Base-by-base conservation (phyloP, 2,797 vertebrate species). In the Eupleurogrammus muticus region DNA sequence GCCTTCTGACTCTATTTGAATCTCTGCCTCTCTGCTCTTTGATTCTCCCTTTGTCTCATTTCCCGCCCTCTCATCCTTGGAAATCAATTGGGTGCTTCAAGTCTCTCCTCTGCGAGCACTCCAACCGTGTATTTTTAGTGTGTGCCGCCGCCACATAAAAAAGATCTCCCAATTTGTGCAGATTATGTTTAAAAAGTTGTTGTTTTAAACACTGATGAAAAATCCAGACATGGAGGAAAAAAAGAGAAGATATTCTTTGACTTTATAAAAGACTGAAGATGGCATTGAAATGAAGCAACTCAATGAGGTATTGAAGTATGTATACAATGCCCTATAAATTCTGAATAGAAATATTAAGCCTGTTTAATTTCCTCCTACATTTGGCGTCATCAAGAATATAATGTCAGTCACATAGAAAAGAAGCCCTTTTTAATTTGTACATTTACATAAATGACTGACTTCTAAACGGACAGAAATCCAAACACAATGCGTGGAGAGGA, bases 1-100 rank as follows among this genome's bases (percentile, higher is more conserved):
- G 6, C 61, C 55, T 40, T 70, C 14, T 24, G 47, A 79, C 62
- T 85, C 67, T 63, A 57, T 85, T 79, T 70, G 58, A 74, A 60
- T 64, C 49, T 42, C 48, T 47, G 58, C 71, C 69, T 66, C 73
- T 51, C 35, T 47, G 1, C 70, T 34, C 61, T 56, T 65, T 49
- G 24, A 44, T 67, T 69, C 35, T 66, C 46, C 47, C 55, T 85
- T 72, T 88, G 67, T 76, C 38, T 80, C 34, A 8, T 75, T 90
- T 92, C 84, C 87, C 73, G 77, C 83, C 81, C 28, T 89, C 32
- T 65, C 66, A 42, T 56, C 24, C 78, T 70, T 61, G 46, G 24
- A 83, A 81, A 67, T 84, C 80, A 51, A 19, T 83, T 76, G 49
- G 68, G 40, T 19, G 9, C 60, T 68, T 68, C 35, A n/a, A 36